Conservation (phyloP, 2,113 vertebrate species). For the Engraulis encrasicolus region DNA sequence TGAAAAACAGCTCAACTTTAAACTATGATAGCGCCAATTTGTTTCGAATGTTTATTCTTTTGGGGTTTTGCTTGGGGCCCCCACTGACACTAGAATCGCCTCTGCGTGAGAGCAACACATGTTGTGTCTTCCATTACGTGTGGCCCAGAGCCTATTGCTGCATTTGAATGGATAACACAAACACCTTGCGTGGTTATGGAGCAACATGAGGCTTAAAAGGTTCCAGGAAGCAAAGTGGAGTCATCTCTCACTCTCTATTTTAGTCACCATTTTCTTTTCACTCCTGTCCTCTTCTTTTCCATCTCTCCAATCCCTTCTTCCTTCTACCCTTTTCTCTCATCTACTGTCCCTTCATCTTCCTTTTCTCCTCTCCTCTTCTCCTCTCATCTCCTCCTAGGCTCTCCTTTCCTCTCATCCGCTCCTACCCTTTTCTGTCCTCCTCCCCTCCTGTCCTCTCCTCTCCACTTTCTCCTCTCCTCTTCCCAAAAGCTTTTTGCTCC, state of each 20-base stretch:
- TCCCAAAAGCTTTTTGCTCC: neutral
- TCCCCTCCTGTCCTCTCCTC: too few relatives aligned
- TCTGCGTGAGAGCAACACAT: neutral
- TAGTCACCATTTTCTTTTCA: too few relatives aligned
- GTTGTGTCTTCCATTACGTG: neutral
- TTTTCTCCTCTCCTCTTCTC: neutral
- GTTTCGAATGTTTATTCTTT: too few relatives aligned
- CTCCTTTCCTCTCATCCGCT: neutral
- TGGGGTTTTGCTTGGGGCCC: too few relatives aligned
- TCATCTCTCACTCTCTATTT: neutral
- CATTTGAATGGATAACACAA: neutral
- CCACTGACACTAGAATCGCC: too few relatives aligned
- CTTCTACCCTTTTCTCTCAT: neutral
- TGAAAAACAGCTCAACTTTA: too few relatives aligned
- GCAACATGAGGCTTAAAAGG: neutral
- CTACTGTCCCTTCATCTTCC: neutral
- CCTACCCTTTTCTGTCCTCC: too few relatives aligned
- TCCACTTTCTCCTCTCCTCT: neutral
- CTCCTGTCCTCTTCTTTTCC: too few relatives aligned
- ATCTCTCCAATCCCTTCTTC: neutral
- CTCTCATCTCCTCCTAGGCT: neutral
- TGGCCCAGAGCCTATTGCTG: neutral
- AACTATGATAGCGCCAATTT: too few relatives aligned
- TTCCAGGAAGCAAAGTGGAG: neutral
- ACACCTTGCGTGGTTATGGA: neutral